These are phyloP conservation scores for Odontomyia ornata DNA, from an alignment of 2,888 invertebrate genomes.

Conservation along the genomic window DNA sequence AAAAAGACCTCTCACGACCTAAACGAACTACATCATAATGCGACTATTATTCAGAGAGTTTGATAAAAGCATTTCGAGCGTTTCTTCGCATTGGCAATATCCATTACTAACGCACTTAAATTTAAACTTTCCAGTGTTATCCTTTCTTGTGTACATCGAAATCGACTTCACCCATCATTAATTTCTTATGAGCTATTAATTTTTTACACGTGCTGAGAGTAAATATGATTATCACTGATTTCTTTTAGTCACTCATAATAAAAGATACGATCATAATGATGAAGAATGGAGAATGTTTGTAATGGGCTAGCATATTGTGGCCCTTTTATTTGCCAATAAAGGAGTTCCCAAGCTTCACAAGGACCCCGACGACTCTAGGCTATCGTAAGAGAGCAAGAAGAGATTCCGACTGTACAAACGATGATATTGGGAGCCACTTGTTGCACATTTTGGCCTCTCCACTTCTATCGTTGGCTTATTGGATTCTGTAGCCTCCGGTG, in stretches of 20 bases:
- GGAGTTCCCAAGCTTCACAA: constrained; percentile 16
- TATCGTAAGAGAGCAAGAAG: not conserved
- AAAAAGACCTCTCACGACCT: no score
- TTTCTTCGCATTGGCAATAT: no score
- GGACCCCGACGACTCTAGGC: not conserved
- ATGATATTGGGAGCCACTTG: constrained; percentile 47
- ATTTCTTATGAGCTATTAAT: constrained; percentile 1
- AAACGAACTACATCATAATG: no score
- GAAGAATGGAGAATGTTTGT: constrained; percentile 13
- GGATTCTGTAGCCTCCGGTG: constrained; percentile 48
- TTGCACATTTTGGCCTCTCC: constrained; percentile 45
- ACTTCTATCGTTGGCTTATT: constrained; percentile 46
- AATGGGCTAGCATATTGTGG: constrained; percentile 31
- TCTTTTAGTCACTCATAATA: constrained; percentile 32
- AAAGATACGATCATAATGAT: constrained; percentile 21
- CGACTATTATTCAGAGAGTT: no score
- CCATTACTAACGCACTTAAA: no score
- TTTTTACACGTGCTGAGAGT: not conserved
- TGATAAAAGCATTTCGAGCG: no score
- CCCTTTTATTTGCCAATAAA: constrained; percentile 37
- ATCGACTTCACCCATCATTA: not conserved
- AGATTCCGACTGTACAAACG: not conserved
- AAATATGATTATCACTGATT: constrained; percentile 1
- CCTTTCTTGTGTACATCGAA: no score
- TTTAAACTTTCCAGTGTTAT: no score